Evolutionary conservation across 2,888 invertebrate genomes (phyloP).

Genomic region (Drosophila stalkeri): DNA sequence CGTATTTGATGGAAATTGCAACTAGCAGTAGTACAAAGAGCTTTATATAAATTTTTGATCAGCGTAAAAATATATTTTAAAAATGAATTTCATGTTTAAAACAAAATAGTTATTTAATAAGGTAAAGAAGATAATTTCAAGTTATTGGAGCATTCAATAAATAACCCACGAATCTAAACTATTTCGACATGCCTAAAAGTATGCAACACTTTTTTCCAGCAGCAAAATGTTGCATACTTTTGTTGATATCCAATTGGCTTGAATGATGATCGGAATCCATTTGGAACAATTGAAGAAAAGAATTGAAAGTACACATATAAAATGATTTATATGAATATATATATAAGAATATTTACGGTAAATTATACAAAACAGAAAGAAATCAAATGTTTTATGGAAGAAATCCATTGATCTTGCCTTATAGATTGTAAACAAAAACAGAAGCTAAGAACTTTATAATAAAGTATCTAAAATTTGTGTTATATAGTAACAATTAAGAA

Average conservation of each 20-base stretch:
- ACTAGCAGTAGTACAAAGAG: too few relatives aligned
- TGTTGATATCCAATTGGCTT: background rate
- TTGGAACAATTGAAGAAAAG: background rate
- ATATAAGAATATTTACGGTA: background rate
- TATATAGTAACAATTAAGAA: too few relatives aligned
- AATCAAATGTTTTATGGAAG: too few relatives aligned
- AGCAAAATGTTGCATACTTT: slow-evolving; percentile 36
- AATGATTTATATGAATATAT: background rate
- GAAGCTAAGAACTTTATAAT: background rate
- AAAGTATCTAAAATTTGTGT: background rate
- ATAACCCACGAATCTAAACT: too few relatives aligned
- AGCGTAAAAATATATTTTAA: background rate
- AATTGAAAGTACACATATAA: background rate
- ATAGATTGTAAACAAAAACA: background rate
- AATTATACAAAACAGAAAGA: background rate
- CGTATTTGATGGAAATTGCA: too few relatives aligned
- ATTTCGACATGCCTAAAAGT: slow-evolving; percentile 41
- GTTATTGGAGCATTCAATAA: background rate
- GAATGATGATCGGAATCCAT: background rate
- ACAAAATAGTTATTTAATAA: too few relatives aligned
- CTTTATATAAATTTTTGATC: too few relatives aligned
- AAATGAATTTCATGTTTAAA: background rate
- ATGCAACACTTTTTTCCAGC: slow-evolving; percentile 32
- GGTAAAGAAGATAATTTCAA: background rate
- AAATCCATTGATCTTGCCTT: background rate